phyloP scores from a whole-genome alignment of 2,113 vertebrate species.

The Meriones unguiculatus region DNA sequence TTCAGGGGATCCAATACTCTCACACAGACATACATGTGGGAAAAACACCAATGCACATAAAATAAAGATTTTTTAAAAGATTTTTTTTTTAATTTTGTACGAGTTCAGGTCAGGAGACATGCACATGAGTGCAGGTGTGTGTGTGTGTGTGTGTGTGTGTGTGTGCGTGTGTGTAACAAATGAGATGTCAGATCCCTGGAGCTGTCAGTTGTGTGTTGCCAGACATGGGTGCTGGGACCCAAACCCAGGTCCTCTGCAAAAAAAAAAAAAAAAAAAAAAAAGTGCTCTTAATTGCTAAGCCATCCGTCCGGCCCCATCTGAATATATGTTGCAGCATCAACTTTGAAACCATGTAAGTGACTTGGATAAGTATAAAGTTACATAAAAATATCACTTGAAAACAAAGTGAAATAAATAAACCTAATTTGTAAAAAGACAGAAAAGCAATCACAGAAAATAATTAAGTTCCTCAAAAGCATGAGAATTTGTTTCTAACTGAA shows the following conservation, averaged over 20 bases:
- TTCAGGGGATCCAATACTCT: too few relatives aligned
- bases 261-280: too few relatives aligned
- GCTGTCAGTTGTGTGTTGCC: neutral
- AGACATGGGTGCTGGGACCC: neutral
- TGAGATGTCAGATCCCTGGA: neutral
- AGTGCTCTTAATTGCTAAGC: neutral
- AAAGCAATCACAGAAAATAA: neutral
- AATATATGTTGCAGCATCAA: neutral
- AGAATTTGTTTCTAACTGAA: neutral
- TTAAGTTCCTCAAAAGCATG: neutral
- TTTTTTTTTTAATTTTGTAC: neutral
- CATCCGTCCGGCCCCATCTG: neutral
- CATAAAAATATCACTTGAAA: neutral
- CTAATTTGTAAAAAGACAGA: neutral
- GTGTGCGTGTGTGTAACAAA: neutral
- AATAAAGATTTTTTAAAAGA: too few relatives aligned
- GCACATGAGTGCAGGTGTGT: neutral
- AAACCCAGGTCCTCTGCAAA: neutral
- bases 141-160: too few relatives aligned
- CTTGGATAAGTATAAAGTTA: neutral
- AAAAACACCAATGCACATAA: too few relatives aligned
- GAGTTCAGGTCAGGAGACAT: neutral
- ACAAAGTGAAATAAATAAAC: conserved; percentile 21
- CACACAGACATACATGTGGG: too few relatives aligned
- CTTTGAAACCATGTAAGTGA: neutral